These are phyloP conservation scores for Trichonephila clavipes DNA, from an alignment of 1,140 invertebrate genomes.

Conservation along the genomic window DNA sequence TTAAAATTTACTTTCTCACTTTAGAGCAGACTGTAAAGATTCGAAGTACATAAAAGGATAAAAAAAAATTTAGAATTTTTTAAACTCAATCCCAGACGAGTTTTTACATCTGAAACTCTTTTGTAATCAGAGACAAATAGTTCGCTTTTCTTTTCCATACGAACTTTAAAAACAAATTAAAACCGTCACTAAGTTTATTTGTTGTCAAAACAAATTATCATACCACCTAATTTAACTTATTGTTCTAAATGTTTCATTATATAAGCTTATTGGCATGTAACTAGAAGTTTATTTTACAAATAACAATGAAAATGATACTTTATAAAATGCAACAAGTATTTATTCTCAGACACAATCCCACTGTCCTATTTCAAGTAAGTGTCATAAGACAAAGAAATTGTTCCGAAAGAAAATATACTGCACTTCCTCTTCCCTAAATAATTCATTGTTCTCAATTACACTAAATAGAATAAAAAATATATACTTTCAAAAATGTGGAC, in stretches of 20 bases:
- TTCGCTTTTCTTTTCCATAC: neutral
- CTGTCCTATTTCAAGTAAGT: neutral
- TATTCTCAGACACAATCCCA: neutral
- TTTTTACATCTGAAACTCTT: neutral
- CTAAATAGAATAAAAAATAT: conserved; percentile 5
- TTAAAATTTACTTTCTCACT: no score
- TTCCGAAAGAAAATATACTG: neutral
- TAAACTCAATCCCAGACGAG: no score
- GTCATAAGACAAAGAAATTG: neutral
- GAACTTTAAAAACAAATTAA: neutral
- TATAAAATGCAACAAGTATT: neutral
- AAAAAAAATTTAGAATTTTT: no score
- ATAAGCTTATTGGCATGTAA: neutral
- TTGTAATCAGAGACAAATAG: neutral
- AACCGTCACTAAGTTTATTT: neutral
- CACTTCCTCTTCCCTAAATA: conserved; percentile 2
- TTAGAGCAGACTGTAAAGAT: no score
- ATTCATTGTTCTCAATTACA: conserved; percentile 31
- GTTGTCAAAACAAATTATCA: neutral
- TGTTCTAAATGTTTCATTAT: neutral
- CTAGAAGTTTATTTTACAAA: neutral
- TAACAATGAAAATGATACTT: neutral
- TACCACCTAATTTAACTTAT: neutral
- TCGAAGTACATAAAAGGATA: no score
- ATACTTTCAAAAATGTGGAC: neutral